Base-by-base conservation (phyloP, 2,113 vertebrate species). In the Vidua chalybeata region DNA sequence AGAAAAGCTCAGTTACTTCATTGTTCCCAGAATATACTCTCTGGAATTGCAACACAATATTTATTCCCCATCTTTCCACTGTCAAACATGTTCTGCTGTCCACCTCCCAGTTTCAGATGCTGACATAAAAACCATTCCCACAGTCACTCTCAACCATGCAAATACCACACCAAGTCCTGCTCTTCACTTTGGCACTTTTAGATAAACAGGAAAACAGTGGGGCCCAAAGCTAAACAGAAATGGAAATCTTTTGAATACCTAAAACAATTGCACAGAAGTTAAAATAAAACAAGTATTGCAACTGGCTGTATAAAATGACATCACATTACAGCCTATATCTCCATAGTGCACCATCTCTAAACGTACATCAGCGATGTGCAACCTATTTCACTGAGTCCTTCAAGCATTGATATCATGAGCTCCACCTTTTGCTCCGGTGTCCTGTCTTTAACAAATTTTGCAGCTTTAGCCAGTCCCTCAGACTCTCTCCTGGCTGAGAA, bases 121-220 rank as follows among this genome's bases (percentile, higher is more conserved):
- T n/a, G 45, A 92, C 84, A 93, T 37, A 69, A 87, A 94, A 97
- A 84, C 62, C 85, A 15, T 59, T 87, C 51, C 66, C 48, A 72
- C 48, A 87, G 76, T 75, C 62, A 66, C 43, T 46, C 45, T 69
- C 75, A 84, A 33, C 11, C 30, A 39, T 24, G 30, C 26, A 90
- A 91, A 84, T 43, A 71, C 24, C 2, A 3, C 45, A 82, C 30
- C 22, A 92, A 21, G 27, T n/a, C 16, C 33, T 59, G 46, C 41
- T 77, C 48, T 80, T 63, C 20, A 26, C 45, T 55, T 87, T 1
- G 13, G 21, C 51, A 51, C 27, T 66, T 90, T 37, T 37, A 41
- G n/a, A 73, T n/a, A 63, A 78, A 88, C 26, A 94, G 61, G 68
- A 96, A 96, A 87, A 28, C 11, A 59, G 45, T 4, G 7, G 31